A percentile compares a stretch with the other conserved stretches of the same genome.
Conservation (phyloP, 2,113 vertebrate genomes). For the Lota lota region DNA sequence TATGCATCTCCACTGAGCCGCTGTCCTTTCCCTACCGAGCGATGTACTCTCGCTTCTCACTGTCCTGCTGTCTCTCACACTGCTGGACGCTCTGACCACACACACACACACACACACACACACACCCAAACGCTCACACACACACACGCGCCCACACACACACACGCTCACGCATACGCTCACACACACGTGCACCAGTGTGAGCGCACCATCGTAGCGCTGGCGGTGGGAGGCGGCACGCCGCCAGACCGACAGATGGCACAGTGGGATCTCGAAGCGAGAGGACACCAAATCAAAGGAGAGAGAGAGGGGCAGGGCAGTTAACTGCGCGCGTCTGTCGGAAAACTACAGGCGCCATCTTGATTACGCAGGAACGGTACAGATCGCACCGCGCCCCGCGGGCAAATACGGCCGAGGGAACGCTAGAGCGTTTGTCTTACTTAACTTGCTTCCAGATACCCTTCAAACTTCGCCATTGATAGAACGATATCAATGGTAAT, state of each 20-base stretch:
- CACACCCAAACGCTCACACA: slow-evolving; percentile 27
- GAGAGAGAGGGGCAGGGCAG: slow-evolving; percentile 5
- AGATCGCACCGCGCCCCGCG: too few species aligned
- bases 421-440: too few species aligned
- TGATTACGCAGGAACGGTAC: too few species aligned
- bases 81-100: slow-evolving; percentile 18
- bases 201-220: slow-evolving; percentile 31
- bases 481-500: too few species aligned
- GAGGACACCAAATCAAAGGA: slow-evolving; percentile 53
- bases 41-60: slow-evolving; percentile 58
- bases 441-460: too few species aligned
- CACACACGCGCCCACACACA: slow-evolving; percentile 20
- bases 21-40: slow-evolving; percentile 44
- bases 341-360: too few species aligned
- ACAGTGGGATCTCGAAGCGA: slow-evolving; percentile 28
- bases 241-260: slow-evolving; percentile 59
- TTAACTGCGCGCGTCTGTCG: too few species aligned
- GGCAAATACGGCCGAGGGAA: too few species aligned
- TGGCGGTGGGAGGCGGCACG: slow-evolving; percentile 36
- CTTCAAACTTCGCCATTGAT: too few species aligned
- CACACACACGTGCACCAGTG: slow-evolving; percentile 32
- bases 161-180: slow-evolving; percentile 4
- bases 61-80: slow-evolving; percentile 5
- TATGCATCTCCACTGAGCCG: slow-evolving; percentile 56
- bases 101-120: slow-evolving; percentile 13